phyloP scores from a whole-genome alignment of 2,113 vertebrate species.

The Pipra filicauda region DNA sequence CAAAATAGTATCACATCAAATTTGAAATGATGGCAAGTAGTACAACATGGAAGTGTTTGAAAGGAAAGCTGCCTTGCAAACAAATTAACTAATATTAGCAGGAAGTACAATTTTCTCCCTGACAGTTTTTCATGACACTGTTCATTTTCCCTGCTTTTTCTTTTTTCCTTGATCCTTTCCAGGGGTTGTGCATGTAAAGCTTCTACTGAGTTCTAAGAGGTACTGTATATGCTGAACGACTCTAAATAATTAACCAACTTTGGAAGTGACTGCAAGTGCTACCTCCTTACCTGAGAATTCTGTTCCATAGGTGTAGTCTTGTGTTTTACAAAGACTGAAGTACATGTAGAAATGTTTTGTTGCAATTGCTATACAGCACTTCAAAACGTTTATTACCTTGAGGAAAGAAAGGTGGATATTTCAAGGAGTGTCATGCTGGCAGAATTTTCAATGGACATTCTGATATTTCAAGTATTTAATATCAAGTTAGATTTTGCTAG shows the following conservation, averaged over 20 bases:
- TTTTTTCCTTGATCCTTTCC: neutral
- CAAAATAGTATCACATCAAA: neutral
- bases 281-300: neutral
- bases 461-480: neutral
- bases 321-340: neutral
- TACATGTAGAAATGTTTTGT: rapidly evolving
- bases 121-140: neutral
- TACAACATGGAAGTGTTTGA: neutral
- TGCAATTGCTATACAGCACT: neutral
- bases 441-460: neutral
- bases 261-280: neutral
- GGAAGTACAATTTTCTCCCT: neutral
- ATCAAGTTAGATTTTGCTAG: neutral
- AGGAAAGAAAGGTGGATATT: neutral
- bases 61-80: neutral
- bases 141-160: neutral
- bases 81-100: neutral
- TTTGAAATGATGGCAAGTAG: neutral
- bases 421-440: neutral
- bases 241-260: neutral
- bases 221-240: neutral
- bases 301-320: neutral
- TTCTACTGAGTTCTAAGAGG: neutral
- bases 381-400: neutral
- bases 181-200: neutral